These are phyloP conservation scores for Agrotis clavis DNA, from an alignment of 2,888 invertebrate genomes.

Conservation along the genomic window DNA sequence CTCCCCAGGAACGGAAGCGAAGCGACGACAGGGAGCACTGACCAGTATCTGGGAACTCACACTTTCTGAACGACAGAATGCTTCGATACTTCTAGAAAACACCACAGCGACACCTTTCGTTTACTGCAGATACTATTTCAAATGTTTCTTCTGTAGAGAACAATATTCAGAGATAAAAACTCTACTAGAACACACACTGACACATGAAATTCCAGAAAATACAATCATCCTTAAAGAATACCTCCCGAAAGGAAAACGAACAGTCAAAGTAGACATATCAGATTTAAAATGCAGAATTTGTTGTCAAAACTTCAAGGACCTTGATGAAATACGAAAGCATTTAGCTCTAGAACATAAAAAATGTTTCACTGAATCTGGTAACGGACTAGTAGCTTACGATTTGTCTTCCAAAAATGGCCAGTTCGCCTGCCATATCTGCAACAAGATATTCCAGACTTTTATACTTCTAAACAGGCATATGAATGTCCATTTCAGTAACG, in stretches of 20 bases:
- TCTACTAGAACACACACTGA: conserved; percentile 74
- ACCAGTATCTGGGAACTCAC: conserved; percentile 85
- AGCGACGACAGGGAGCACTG: conserved; percentile 73
- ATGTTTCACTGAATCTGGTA: conserved; percentile 78
- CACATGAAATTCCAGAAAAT: conserved; percentile 75
- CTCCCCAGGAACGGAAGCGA: conserved; percentile 72
- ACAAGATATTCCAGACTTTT: conserved; percentile 80
- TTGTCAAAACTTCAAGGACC: conserved; percentile 61
- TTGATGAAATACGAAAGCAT: conserved; percentile 77
- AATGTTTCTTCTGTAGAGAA: conserved; percentile 82
- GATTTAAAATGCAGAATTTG: conserved; percentile 81
- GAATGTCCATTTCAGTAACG: conserved; percentile 85
- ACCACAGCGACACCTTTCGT: conserved; percentile 80
- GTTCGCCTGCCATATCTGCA: conserved; percentile 80
- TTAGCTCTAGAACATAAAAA: conserved; percentile 72
- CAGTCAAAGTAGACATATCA: conserved; percentile 83
- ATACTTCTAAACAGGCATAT: conserved; percentile 83
- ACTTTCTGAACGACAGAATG: conserved; percentile 81
- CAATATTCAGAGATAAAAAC: conserved; percentile 76
- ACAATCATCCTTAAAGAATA: conserved; percentile 74
- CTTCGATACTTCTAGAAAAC: conserved; percentile 76
- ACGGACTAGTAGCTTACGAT: conserved; percentile 80
- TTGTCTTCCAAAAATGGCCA: conserved; percentile 75
- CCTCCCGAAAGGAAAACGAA: conserved; percentile 80
- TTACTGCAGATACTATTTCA: conserved; percentile 82